Base-by-base conservation (phyloP, 2,113 vertebrate species). In the Isurus oxyrinchus region DNA sequence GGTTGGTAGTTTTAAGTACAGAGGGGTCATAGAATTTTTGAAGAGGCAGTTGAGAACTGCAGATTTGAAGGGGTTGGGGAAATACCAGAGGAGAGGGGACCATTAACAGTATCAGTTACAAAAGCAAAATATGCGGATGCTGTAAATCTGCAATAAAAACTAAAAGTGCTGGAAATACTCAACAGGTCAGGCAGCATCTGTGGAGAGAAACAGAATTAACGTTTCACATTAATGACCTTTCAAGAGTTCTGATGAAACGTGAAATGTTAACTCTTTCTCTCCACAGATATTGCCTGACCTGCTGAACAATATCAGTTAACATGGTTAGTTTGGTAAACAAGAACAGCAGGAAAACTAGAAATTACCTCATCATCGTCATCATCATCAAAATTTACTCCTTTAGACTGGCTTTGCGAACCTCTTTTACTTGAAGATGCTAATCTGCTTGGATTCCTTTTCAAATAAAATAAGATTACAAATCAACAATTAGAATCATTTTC, bases 341-440 rank as follows among this genome's bases (percentile, higher is more conserved):
- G 35, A 66, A 67, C 14, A 96, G 35, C 87, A 53, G 72, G 23
- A 0, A 59, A 94, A 23, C 40, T 90, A 2, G 87, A 96, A 40
- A 96, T 96, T 98, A 99, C 98, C 98, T 99, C 98, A 96, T 98
- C 98, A 66, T 98, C 98, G 10, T 98, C 97, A 87, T 98, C 97
- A 90, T 98, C 97, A 49, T 99, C 55, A 95, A 98, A 99, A 87
- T 97, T 97, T 23, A 99, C 97, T 67, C 99, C 99, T 98, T 96
- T 98, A 2, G 97, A 88, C 0, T 98, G 98, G 97, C 98, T 98
- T 97, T 99, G 99, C 87, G 98, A 98, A 96, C 97, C 49, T 69
- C 66, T 97, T 96, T 97, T 98, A 96, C 97, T 97, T 91, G 97
- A 97, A 5, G 97, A 96, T 0, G 97, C 96, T 13, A 97, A 96